phyloP scores from a whole-genome alignment of 1,140 invertebrate genomes.

The Achroia grisella region DNA sequence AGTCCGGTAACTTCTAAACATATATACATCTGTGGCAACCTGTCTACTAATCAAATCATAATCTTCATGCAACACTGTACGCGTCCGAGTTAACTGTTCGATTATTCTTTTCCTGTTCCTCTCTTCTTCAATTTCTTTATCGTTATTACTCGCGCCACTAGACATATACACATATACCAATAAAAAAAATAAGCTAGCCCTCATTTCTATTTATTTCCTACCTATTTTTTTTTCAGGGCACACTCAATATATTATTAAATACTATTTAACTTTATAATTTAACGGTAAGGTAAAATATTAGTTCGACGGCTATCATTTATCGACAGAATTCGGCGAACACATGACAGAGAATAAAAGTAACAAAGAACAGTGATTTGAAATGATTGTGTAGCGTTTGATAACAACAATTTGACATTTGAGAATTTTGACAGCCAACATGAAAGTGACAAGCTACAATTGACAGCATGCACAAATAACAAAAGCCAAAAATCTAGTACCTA shows the following conservation, averaged over 20 bases:
- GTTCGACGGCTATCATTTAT: no score
- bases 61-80: constrained; percentile 48
- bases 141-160: constrained; percentile 36
- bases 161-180: constrained; percentile 41
- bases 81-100: constrained; percentile 50
- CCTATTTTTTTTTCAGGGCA: constrained; percentile 8
- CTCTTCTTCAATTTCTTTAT: constrained; percentile 46
- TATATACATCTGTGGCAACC: constrained; percentile 57
- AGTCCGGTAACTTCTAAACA: constrained; percentile 62
- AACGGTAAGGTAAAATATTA: no score
- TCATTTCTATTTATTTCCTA: constrained; percentile 40
- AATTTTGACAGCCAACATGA: no score
- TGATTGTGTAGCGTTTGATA: no score
- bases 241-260: background rate
- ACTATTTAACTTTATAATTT: background rate
- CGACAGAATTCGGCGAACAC: no score
- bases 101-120: constrained; percentile 46
- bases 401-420: no score
- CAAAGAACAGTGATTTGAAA: no score
- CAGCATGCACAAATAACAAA: no score
- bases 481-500: no score
- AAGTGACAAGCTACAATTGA: no score
- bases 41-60: constrained; percentile 56
- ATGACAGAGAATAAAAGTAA: no score
- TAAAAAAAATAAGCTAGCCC: constrained; percentile 38